These are phyloP conservation scores for Sebastiscus tertius DNA, from an alignment of 2,797 vertebrate genomes.

Conservation along the genomic window DNA sequence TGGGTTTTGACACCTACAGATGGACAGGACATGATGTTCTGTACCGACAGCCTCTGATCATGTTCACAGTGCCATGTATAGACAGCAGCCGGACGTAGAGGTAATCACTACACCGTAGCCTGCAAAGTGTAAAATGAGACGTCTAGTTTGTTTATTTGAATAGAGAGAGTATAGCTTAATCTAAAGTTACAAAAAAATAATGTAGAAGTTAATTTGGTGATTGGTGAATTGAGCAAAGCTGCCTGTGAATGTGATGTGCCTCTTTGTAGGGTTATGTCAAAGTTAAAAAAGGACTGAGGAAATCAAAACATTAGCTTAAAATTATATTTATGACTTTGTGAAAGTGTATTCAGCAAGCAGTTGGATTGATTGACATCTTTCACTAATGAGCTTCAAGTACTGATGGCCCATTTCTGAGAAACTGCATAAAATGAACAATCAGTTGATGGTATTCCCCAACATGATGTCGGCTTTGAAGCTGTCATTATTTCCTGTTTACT, in stretches of 20 bases:
- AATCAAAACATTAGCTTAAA: background rate
- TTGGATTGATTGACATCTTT: background rate
- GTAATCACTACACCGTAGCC: background rate
- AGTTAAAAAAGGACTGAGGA: background rate
- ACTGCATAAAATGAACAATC: background rate
- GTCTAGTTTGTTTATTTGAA: background rate
- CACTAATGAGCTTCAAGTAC: background rate
- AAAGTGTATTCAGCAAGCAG: background rate
- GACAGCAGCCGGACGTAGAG: background rate
- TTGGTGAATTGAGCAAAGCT: background rate
- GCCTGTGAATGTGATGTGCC: background rate
- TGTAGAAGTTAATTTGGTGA: background rate
- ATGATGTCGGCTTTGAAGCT: background rate
- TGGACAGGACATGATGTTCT: slow-evolving; percentile 20
- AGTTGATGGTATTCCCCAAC: background rate
- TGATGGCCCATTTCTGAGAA: background rate
- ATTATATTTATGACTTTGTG: background rate
- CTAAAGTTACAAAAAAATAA: too few relatives aligned
- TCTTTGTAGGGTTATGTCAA: background rate
- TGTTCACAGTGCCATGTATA: slow-evolving; percentile 7
- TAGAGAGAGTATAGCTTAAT: background rate
- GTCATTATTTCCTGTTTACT: background rate
- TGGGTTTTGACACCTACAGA: background rate
- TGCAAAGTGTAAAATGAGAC: background rate
- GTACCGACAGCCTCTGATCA: slow-evolving; percentile 2